Base-by-base conservation (phyloP, 2,797 vertebrate genomes). In the Pipistrellus pipistrellus region DNA sequence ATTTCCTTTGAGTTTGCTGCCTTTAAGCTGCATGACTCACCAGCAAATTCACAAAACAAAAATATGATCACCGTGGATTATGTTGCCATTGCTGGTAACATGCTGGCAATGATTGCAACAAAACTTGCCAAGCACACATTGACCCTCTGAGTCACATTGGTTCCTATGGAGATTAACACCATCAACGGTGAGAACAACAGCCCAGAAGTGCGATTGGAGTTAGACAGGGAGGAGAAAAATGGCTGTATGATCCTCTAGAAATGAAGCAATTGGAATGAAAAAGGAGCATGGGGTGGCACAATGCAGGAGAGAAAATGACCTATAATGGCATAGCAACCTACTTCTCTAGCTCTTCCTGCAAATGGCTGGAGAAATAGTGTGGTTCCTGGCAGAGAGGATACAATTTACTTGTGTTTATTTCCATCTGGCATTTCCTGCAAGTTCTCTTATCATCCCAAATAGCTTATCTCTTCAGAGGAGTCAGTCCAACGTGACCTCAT, bases 81-180 rank as follows among this genome's bases (percentile, higher is more conserved):
- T 90, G 89, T 92, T 90, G 76, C 91, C 84, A 80, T 94, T 83
- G 62, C 88, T 92, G 90, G 84, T 91, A 82, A 83, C 95, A 90
- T 3, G 84, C 96, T 95, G 96, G 96, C 94, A 95, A 59, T 73
- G 95, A 93, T 88, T 90, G 90, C 87, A 96, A 87, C 82, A 69
- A 87, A 89, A 90, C 89, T 94, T 91, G 95, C 87, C 96, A 96
- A 95, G 89, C 90, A 92, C 95, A 95, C 91, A 76, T 38, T 95
- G 95, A 96, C 96, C 95, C 96, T 96, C 89, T 8, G 91, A 97
- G 96, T 84, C 94, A 86, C 85, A 53, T 30, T 88, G 94, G 93
- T 96, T 95, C 94, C 96, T 95, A 90, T 93, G 91, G 96, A 97
- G 96, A 97, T 95, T 95, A 94, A 94, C 95, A 91, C 91, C 91